A percentile compares a stretch with the other conserved stretches of the same genome.
Evolutionary conservation across 2,888 invertebrate species (phyloP).

Genomic region (Eilema depressum): DNA sequence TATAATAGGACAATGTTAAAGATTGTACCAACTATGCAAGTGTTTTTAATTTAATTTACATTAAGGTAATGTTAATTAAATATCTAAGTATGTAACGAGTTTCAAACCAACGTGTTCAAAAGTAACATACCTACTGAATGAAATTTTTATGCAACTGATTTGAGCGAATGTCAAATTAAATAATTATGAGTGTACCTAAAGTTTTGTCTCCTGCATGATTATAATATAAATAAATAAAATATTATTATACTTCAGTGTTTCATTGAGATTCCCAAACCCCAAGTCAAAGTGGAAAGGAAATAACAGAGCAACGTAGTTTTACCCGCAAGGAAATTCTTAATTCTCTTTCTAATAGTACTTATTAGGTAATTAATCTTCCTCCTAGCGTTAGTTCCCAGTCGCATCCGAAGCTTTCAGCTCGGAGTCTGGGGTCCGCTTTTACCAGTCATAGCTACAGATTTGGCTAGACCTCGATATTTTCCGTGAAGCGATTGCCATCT

Average conservation of each 20-base stretch:
- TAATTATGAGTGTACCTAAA: constrained; percentile 42
- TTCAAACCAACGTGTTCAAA: constrained; percentile 61
- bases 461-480: too few relatives aligned
- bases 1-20: constrained; percentile 14
- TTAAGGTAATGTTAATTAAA: constrained; percentile 6
- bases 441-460: too few relatives aligned
- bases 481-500: too few relatives aligned
- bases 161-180: constrained; percentile 48
- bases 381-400: too few relatives aligned
- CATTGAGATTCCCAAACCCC: constrained; percentile 11
- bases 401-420: too few relatives aligned
- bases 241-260: constrained; percentile 40
- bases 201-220: constrained; percentile 46
- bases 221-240: constrained; percentile 49
- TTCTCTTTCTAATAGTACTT: too few relatives aligned
- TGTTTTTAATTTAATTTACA: constrained; percentile 31
- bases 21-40: constrained; percentile 11
- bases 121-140: constrained; percentile 42
- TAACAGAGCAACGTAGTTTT: background rate
- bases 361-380: too few relatives aligned
- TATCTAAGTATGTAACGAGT: constrained; percentile 40
- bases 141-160: constrained; percentile 46
- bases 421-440: too few relatives aligned
- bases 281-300: background rate
- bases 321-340: too few relatives aligned